Evolutionary conservation across 2,113 vertebrate genomes (phyloP), one percentile per base, ranked within the genome.

Genomic region (Mormyrus iriodes): DNA sequence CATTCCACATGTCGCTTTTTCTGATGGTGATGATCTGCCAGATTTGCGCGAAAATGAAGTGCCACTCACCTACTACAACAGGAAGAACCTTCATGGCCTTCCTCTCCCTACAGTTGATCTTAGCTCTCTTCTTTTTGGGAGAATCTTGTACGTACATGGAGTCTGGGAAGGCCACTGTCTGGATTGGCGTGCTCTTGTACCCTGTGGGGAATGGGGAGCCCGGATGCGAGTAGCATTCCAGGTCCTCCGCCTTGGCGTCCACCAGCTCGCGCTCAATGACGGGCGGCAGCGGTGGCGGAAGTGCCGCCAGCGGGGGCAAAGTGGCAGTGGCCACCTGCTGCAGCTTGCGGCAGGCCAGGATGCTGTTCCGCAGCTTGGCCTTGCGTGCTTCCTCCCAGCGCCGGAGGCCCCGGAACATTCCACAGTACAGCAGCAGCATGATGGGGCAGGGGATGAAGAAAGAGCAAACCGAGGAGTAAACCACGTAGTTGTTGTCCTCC

Each of bases 361-460:
- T 95, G 89, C 96, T 95, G 90, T 95, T 94, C 69, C 93, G 95
- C 49, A 98, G 95, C 91, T 96, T 97, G 94, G 95, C 91, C 88
- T 95, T 97, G 8, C 97, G 95, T 0, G 96, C 89, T 69, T 95
- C 96, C 90, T 97, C 97, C 98, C 98, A 98, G 48, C 93, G 96
- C 79, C 88, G 95, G 73, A 99, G 96, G 85, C 97, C 96, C 0
- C 95, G 96, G 93, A 98, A 97, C 90, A 98, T 96, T 79, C 97
- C 97, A 1, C 96, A 96, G 94, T 98, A 99, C 49, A 99, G 96
- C 90, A 98, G 93, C 87, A 99, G 94, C 98, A 98, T 98, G 92
- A 98, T 94, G 31, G 97, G 98, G 89, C 98, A 98, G 21, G 98
- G 98, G 90, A 99, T 95, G 94, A 99, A 97, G 94, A 98, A 99